Percentiles rank a stretch among this genome's conserved stretches.
Evolutionary conservation across 2,797 vertebrate species (phyloP).

Genomic region (Hozukius guyotensis): DNA sequence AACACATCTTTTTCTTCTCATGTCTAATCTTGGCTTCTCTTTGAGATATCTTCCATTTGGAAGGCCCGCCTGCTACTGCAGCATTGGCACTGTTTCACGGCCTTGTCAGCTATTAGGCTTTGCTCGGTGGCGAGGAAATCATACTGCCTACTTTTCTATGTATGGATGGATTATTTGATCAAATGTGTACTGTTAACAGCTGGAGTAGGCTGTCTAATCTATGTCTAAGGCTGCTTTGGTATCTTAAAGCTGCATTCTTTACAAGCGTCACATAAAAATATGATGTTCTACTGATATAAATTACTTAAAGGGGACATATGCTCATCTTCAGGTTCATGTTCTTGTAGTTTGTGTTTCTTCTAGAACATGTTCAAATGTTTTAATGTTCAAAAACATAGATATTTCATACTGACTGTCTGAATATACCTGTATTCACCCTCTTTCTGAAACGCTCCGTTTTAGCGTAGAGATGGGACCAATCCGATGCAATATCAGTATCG

Average conservation of each 20-base stretch:
- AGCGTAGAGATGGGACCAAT: too few species aligned
- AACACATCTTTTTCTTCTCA: conserved; percentile 77
- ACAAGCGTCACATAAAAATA: background rate
- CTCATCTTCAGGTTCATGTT: background rate
- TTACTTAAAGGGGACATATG: background rate
- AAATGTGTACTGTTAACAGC: conserved; percentile 2
- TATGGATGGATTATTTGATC: conserved; percentile 26
- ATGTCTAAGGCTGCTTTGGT: background rate
- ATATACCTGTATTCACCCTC: too few species aligned
- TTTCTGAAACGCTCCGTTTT: too few species aligned
- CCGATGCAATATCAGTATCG: too few species aligned
- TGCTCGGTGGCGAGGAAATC: conserved; percentile 43
- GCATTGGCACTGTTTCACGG: conserved; percentile 55
- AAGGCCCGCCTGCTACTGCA: conserved; percentile 61
- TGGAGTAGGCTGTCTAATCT: background rate
- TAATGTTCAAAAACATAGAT: too few species aligned
- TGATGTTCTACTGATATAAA: background rate
- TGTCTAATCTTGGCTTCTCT: conserved; percentile 78
- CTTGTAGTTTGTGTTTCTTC: background rate
- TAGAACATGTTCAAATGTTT: background rate
- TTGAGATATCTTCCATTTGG: conserved; percentile 71
- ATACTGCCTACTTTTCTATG: conserved; percentile 6
- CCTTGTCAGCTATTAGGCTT: conserved; percentile 58
- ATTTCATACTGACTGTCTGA: too few species aligned
- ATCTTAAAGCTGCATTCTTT: background rate